Evolutionary conservation across 2,888 invertebrate species (phyloP).

Genomic region (Brachypalpus laphriformis): DNA sequence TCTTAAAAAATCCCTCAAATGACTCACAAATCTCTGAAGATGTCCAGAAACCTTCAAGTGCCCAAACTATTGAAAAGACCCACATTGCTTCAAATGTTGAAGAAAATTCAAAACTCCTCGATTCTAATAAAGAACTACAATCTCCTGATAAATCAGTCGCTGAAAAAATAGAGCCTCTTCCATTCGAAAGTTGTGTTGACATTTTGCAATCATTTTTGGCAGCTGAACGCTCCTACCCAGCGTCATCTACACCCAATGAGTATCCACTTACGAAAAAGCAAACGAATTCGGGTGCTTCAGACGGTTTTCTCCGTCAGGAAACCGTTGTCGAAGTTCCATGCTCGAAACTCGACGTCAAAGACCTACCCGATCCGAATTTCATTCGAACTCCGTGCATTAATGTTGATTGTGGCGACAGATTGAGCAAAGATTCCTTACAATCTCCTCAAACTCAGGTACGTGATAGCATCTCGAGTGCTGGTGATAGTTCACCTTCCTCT

Average conservation of each 20-base stretch:
- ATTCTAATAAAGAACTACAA: slow-evolving; percentile 46
- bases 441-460: slow-evolving; percentile 27
- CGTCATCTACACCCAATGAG: not conserved
- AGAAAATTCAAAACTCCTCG: slow-evolving; percentile 41
- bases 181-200: slow-evolving; percentile 31
- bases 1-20: slow-evolving; percentile 36
- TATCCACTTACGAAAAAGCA: not conserved
- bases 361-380: slow-evolving; percentile 64
- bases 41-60: slow-evolving; percentile 27
- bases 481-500: slow-evolving; percentile 64
- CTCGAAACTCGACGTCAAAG: slow-evolving; percentile 77
- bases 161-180: slow-evolving; percentile 30
- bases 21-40: slow-evolving; percentile 55
- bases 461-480: slow-evolving; percentile 62
- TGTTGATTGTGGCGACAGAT: slow-evolving; percentile 76
- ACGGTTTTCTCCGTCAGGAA: slow-evolving; percentile 69
- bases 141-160: slow-evolving; percentile 9
- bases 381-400: slow-evolving; percentile 74
- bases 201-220: slow-evolving; percentile 76
- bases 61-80: not conserved
- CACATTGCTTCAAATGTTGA: not conserved
- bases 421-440: not conserved
- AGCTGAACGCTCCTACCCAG: slow-evolving; percentile 52
- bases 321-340: slow-evolving; percentile 78
- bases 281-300: not conserved